Evolutionary conservation across 2,888 invertebrate genomes (phyloP), one percentile per base, ranked within the genome.

Genomic region (Heliconius erato): DNA sequence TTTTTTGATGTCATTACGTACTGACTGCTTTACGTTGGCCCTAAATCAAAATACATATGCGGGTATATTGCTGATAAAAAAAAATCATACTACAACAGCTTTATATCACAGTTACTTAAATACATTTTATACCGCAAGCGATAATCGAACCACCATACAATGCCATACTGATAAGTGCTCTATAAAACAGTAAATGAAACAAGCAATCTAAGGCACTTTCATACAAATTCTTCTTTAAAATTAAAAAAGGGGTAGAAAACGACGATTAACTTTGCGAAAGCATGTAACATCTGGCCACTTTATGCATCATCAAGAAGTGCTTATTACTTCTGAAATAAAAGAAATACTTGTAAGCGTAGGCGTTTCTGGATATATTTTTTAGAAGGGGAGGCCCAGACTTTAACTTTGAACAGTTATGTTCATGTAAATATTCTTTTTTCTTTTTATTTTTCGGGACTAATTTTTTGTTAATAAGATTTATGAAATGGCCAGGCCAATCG

Each of bases 221-320:
- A 7, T 79, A 79, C 74, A 77, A 84, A 84, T 78, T 81, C 69
- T 76, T 76, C 35, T 16, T 63, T n/a, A 9, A 63, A 63, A 63
- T n/a, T 63, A n/a, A 63, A n/a, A 78, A 74, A 26, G 28, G 83
- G 80, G 78, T 82, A 35, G 2, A 79, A 67, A 74, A 63, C 44
- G 72, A 44, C 40, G 32, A 79, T 63, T 79, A 79, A 83, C 74
- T 82, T 78, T 26, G 68, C 83, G 83, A 74, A 80, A 82, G 71
- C 74, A 32, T 72, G 63, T 26, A 54, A 83, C 84, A 84, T 82
- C 83, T 84, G 84, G 65, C 44, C 67, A 74, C 44, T 71, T 65
- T 59, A 80, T 72, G 71, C 5, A 71, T 74, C 19, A 74, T 1
- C 65, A 14, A 59, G 12, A 19, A 76, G 28, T 32, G 32, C 32